These are phyloP conservation scores for Eristalinus aeneus DNA, from an alignment of 2,888 invertebrate genomes.

Conservation along the genomic window DNA sequence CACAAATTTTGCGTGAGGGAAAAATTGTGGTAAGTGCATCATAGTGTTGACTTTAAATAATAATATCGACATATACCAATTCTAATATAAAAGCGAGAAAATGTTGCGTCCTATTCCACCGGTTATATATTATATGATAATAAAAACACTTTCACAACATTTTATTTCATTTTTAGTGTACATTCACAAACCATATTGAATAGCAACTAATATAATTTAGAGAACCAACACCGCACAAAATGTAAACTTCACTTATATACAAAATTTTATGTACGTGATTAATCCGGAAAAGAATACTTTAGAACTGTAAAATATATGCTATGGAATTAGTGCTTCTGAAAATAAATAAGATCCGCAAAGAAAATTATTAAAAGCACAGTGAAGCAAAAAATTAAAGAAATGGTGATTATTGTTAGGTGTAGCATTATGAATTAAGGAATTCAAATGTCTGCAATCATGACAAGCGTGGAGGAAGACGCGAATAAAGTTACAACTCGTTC, in stretches of 20 bases:
- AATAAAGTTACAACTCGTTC: not conserved
- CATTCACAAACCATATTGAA: slow-evolving; percentile 30
- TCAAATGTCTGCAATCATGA: not conserved
- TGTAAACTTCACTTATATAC: slow-evolving; percentile 31
- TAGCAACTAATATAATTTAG: slow-evolving; percentile 7
- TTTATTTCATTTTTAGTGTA: not conserved
- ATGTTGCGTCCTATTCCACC: slow-evolving; percentile 63
- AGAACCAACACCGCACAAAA: slow-evolving; percentile 57
- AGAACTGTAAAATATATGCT: slow-evolving; percentile 2
- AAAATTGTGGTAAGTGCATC: slow-evolving; percentile 6
- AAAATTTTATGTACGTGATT: not conserved
- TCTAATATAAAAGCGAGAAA: slow-evolving; percentile 61
- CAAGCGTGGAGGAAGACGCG: not conserved
- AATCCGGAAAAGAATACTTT: slow-evolving; percentile 19
- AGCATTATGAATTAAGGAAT: not conserved
- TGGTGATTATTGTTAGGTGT: not conserved
- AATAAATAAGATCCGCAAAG: slow-evolving; percentile 51
- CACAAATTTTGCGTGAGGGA: slow-evolving; percentile 26
- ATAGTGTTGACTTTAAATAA: not conserved
- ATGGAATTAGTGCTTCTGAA: slow-evolving; percentile 54
- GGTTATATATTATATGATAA: slow-evolving; percentile 11
- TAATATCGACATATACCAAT: slow-evolving; percentile 28
- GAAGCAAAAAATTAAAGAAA: not conserved
- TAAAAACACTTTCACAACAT: slow-evolving; percentile 52
- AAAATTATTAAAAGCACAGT: slow-evolving; percentile 39